Evolutionary conservation across 2,888 invertebrate species (phyloP), one percentile per base, ranked within the genome.

Genomic region (Podotricha telesiphe): DNA sequence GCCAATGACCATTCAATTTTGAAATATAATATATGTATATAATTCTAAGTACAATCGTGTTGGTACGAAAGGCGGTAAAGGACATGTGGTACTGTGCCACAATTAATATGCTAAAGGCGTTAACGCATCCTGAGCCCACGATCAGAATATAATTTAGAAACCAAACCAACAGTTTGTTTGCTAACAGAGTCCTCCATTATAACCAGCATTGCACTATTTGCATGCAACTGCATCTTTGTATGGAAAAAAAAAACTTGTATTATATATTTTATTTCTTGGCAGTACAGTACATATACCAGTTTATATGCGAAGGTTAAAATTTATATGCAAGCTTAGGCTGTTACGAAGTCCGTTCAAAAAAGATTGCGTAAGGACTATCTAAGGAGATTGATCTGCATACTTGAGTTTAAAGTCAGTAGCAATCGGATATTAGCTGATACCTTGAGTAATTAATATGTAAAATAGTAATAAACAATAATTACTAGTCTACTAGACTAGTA

Each of bases 71-170:
- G 72, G 67, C 72, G 71, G 71, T 75, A 77, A 77, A 78, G 77
- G 79, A 75, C 76, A 76, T 6, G 6, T 74, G 73, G 77, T 78
- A 79, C 77, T 87, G 72, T 87, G 86, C 82, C 88, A 77, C 79
- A 74, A 74, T 89, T 86, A 80, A 75, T 77, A 89, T 88, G 80
- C 88, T 74, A 17, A 37, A 65, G 65, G 76, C 84, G 78, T 80
- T 68, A 53, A 67, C 69, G 82, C 73, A 87, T 86, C 84, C 86
- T 83, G 80, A 80, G 76, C 77, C 77, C 82, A 81, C 82, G 84
- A 81, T 82, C 77, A 77, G 86, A 85, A 87, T 86, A 55, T 10
- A 71, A 77, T 76, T 73, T 73, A 73, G 34, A 51, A 20, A 48
- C 82, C 77, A 80, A 19, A 69, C 50, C 34, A 58, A 64, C 42